Conservation (phyloP, 2,888 invertebrate genomes). For the Leucophenga montana region DNA sequence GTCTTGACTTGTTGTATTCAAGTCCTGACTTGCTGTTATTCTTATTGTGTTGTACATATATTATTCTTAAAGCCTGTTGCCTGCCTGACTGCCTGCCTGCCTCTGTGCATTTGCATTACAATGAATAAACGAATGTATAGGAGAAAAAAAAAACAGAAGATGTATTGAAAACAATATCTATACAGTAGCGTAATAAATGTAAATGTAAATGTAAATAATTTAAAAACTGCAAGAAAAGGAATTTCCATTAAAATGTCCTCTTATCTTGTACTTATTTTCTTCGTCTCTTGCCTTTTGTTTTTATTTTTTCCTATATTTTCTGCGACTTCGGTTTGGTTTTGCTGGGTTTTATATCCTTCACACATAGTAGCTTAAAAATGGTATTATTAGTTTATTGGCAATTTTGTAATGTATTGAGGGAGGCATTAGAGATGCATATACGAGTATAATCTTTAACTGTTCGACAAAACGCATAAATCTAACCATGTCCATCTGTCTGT, state of each 20-base stretch:
- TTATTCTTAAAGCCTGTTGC: constrained; percentile 53
- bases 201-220: constrained; percentile 57
- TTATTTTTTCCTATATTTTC: constrained; percentile 29
- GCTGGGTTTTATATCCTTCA: constrained; percentile 45
- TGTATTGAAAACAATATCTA: constrained; percentile 32
- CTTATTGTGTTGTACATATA: constrained; percentile 36
- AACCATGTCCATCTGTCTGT: too few species aligned
- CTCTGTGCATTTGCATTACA: constrained; percentile 56
- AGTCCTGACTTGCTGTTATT: constrained; percentile 36
- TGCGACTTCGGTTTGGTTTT: constrained; percentile 41
- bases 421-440: neutral
- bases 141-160: constrained; percentile 41
- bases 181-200: constrained; percentile 52
- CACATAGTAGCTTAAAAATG: too few species aligned
- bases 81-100: constrained; percentile 28
- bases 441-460: too few species aligned
- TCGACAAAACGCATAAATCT: too few species aligned
- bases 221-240: constrained; percentile 63
- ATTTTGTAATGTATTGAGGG: neutral
- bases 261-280: constrained; percentile 63
- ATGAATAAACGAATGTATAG: constrained; percentile 45
- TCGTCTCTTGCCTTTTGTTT: constrained; percentile 35
- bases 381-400: too few species aligned
- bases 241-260: constrained; percentile 64
- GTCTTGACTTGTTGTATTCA: constrained; percentile 28